A percentile compares a stretch with the other conserved stretches of the same genome.
Conservation (phyloP, 2,888 invertebrate genomes). For the Syritta pipiens region DNA sequence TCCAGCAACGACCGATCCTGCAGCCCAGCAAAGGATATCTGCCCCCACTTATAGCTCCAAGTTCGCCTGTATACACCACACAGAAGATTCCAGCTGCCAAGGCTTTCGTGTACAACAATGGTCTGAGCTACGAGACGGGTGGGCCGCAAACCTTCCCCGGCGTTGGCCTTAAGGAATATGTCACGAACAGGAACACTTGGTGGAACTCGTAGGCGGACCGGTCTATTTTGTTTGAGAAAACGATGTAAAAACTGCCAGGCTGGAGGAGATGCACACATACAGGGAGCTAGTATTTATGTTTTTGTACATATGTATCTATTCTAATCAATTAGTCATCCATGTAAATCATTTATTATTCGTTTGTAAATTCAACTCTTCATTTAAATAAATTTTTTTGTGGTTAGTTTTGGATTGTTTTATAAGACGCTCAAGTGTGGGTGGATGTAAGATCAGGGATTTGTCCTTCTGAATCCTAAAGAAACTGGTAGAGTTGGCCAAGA, state of each 20-base stretch:
- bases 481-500: no score
- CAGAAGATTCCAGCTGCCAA: constrained; percentile 74
- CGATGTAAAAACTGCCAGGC: no score
- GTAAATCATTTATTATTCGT: constrained; percentile 22
- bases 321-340: constrained; percentile 28
- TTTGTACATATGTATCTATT: constrained; percentile 12
- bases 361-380: constrained; percentile 13
- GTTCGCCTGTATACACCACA: constrained; percentile 50
- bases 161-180: constrained; percentile 74
- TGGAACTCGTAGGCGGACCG: constrained; percentile 70
- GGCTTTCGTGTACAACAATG: constrained; percentile 78
- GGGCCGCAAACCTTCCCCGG: constrained; percentile 77
- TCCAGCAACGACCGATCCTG: constrained; percentile 11
- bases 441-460: no score
- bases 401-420: not conserved
- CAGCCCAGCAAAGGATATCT: constrained; percentile 51
- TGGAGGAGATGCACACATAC: not conserved
- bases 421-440: no score
- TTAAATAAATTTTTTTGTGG: constrained; percentile 13
- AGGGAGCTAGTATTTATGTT: constrained; percentile 25
- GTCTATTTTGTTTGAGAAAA: no score
- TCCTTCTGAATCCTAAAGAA: no score
- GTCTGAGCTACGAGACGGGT: constrained; percentile 76
- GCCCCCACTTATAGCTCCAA: constrained; percentile 37
- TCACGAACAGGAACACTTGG: constrained; percentile 73